Percentiles rank a stretch among this genome's conserved stretches.
These are phyloP conservation scores for Plebejus melissa DNA, from an alignment of 2,888 invertebrate species.

Conservation along the genomic window DNA sequence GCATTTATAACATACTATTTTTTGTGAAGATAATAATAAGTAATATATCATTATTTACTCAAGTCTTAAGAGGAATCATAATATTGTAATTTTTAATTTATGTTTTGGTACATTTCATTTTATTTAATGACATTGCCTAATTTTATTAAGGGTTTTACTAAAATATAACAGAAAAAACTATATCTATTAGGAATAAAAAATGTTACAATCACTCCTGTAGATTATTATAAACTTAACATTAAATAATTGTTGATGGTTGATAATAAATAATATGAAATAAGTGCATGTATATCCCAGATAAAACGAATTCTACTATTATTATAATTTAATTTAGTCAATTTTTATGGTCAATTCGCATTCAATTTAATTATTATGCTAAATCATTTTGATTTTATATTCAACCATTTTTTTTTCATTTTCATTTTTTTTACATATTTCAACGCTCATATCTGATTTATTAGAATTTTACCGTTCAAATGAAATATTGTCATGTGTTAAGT, in stretches of 20 bases:
- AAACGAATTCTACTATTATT: not conserved
- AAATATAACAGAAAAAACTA: not conserved
- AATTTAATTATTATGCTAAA: not conserved
- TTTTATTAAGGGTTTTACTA: not conserved
- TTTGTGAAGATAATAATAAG: too few species aligned
- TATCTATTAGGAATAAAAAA: not conserved
- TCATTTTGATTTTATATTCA: not conserved
- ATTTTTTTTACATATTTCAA: not conserved
- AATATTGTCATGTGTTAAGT: not conserved
- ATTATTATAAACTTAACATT: conserved; percentile 3
- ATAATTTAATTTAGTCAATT: not conserved
- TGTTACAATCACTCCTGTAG: conserved; percentile 9
- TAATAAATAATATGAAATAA: conserved; percentile 21
- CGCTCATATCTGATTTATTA: not conserved
- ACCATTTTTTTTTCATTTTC: not conserved
- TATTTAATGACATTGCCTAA: not conserved
- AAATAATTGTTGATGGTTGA: conserved; percentile 24
- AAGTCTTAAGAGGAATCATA: too few species aligned
- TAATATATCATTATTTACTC: too few species aligned
- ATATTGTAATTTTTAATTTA: too few species aligned
- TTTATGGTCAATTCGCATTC: not conserved
- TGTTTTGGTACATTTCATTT: not conserved
- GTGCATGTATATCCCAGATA: conserved; percentile 12
- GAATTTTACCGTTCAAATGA: not conserved
- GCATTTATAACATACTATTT: not conserved